phyloP scores from a whole-genome alignment of 1,140 invertebrate species.

The Platorchestia sp. region DNA sequence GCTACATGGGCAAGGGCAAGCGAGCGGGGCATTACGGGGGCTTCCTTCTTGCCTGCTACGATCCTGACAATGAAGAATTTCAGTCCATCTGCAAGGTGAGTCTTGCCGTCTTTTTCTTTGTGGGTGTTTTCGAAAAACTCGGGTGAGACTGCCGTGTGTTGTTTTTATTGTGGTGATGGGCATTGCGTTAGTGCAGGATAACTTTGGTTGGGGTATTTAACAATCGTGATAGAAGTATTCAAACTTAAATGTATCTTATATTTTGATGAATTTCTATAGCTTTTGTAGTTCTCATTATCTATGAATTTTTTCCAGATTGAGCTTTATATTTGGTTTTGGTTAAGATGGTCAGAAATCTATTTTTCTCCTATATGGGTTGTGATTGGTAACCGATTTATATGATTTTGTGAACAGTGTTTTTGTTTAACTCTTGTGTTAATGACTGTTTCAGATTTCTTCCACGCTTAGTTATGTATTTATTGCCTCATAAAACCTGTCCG shows the following conservation, averaged over 20 bases:
- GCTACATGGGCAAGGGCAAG: slow-evolving; percentile 94
- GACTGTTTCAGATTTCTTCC: not conserved
- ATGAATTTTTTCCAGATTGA: too few species aligned
- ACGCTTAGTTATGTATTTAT: not conserved
- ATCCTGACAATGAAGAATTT: slow-evolving; percentile 92
- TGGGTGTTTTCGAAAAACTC: too few species aligned
- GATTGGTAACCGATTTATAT: not conserved
- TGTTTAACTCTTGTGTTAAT: not conserved
- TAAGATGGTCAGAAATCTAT: not conserved
- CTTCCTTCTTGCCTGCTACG: slow-evolving; percentile 97
- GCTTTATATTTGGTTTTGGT: not conserved
- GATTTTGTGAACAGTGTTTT: too few species aligned
- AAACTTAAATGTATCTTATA: too few species aligned
- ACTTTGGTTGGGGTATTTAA: too few species aligned
- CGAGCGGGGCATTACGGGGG: slow-evolving; percentile 95
- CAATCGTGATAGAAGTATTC: too few species aligned
- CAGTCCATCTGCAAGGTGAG: slow-evolving; percentile 90
- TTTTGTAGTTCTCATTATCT: too few species aligned
- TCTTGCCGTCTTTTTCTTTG: not conserved
- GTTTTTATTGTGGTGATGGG: too few species aligned
- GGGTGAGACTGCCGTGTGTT: too few species aligned
- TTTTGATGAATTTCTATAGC: too few species aligned
- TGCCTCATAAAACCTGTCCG: not conserved
- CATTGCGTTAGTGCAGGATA: too few species aligned
- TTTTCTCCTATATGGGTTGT: too few species aligned